Evolutionary conservation across 2,113 vertebrate species (phyloP).

Genomic region (Promerops cafer): DNA sequence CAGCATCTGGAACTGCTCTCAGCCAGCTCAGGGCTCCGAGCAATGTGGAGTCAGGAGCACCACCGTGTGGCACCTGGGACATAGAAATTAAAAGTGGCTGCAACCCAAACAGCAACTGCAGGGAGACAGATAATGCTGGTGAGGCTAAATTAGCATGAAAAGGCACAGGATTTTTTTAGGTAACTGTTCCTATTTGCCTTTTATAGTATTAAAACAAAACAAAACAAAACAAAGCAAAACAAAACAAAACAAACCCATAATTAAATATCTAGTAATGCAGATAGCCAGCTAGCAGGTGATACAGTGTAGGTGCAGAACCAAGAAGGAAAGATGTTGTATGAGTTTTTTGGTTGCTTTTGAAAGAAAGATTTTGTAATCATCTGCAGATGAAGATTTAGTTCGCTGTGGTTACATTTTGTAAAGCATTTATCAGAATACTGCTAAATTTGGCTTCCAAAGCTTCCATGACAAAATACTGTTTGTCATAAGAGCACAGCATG

Average conservation of each 20-base stretch:
- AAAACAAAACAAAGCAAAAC: background rate
- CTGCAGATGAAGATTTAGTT: background rate
- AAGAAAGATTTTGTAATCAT: background rate
- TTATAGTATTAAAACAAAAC: no score
- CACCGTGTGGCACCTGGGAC: background rate
- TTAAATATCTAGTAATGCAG: background rate
- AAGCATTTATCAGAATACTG: background rate
- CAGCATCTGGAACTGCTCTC: background rate
- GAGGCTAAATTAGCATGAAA: background rate
- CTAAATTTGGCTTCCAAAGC: background rate
- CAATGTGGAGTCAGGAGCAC: background rate
- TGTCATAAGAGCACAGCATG: background rate
- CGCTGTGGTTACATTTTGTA: background rate
- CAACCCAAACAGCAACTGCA: background rate
- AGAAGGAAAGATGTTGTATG: background rate
- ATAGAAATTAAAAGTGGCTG: background rate
- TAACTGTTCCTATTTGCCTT: background rate
- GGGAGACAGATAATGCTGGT: background rate
- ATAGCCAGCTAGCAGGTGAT: background rate
- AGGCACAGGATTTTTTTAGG: accelerated
- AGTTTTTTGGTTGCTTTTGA: background rate
- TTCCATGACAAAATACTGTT: background rate
- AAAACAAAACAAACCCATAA: background rate
- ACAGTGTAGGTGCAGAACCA: background rate
- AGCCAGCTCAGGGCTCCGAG: background rate